Percentiles rank a stretch among this genome's conserved stretches.
These are phyloP conservation scores for Metridium senile DNA, from an alignment of 92 coral and sea anemone species.

Conservation along the genomic window DNA sequence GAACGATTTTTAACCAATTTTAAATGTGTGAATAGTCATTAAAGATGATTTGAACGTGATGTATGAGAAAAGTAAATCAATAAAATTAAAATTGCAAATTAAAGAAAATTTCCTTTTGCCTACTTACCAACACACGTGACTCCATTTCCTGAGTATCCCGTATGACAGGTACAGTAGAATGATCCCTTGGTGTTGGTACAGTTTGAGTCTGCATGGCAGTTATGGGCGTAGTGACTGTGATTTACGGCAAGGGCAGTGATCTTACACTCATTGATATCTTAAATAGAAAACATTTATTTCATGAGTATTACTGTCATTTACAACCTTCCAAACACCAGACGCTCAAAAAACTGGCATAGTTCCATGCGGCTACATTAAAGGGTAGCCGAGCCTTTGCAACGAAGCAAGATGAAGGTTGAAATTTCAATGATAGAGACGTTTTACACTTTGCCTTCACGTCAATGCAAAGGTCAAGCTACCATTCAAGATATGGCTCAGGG, in stretches of 20 bases:
- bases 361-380: neutral
- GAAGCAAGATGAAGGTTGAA: too few relatives aligned
- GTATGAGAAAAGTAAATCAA: too few relatives aligned
- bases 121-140: conserved; percentile 40
- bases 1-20: too few relatives aligned
- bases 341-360: conserved; percentile 1
- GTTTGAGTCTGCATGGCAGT: conserved; percentile 64
- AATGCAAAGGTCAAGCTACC: too few relatives aligned
- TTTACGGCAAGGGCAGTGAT: conserved; percentile 15
- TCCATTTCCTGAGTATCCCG: conserved; percentile 48
- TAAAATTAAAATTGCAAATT: too few relatives aligned
- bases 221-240: conserved; percentile 53
- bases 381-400: too few relatives aligned
- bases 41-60: too few relatives aligned
- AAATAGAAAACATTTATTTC: neutral
- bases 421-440: too few relatives aligned
- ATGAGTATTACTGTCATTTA: neutral
- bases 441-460: too few relatives aligned
- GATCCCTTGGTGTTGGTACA: conserved; percentile 74
- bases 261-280: conserved; percentile 54
- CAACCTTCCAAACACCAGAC: neutral
- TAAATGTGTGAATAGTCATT: too few relatives aligned
- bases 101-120: neutral
- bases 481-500: too few relatives aligned
- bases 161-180: conserved; percentile 56